These are phyloP conservation scores for Cladopsammia gracilis DNA, from an alignment of 64 coral and sea anemone genomes.

Conservation along the genomic window DNA sequence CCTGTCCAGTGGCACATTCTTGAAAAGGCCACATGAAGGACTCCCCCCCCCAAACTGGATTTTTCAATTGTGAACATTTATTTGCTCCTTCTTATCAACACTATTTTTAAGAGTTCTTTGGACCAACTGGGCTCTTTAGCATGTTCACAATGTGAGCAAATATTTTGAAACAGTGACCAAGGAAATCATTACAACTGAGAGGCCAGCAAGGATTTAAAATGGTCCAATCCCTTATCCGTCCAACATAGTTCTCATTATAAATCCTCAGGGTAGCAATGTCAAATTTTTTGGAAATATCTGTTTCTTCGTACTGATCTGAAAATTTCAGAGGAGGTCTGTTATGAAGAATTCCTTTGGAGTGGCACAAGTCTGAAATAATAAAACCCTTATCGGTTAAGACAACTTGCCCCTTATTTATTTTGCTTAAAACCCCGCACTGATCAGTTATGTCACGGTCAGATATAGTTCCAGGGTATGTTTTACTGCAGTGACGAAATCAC, in stretches of 20 bases:
- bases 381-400: slow-evolving; percentile 58
- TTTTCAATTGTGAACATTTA: no score
- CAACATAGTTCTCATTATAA: slow-evolving; percentile 76
- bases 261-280: slow-evolving; percentile 64
- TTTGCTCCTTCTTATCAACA: neutral
- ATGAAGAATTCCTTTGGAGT: slow-evolving; percentile 26
- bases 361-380: slow-evolving; percentile 69
- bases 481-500: neutral
- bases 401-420: slow-evolving; percentile 34
- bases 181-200: slow-evolving; percentile 29
- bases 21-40: no score
- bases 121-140: slow-evolving; percentile 12
- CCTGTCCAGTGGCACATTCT: no score
- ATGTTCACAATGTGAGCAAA: slow-evolving; percentile 68
- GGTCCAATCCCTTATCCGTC: slow-evolving; percentile 70
- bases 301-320: slow-evolving; percentile 65
- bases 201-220: slow-evolving; percentile 71
- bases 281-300: slow-evolving; percentile 58
- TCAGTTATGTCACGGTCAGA: slow-evolving; percentile 65
- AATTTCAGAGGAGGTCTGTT: slow-evolving; percentile 64
- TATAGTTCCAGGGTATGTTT: slow-evolving; percentile 52
- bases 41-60: no score
- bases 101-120: no score
- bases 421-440: slow-evolving; percentile 58
- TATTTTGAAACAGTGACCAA: slow-evolving; percentile 37